phyloP scores from a whole-genome alignment of 1,140 invertebrate genomes.

The Drosophila carrolli region DNA sequence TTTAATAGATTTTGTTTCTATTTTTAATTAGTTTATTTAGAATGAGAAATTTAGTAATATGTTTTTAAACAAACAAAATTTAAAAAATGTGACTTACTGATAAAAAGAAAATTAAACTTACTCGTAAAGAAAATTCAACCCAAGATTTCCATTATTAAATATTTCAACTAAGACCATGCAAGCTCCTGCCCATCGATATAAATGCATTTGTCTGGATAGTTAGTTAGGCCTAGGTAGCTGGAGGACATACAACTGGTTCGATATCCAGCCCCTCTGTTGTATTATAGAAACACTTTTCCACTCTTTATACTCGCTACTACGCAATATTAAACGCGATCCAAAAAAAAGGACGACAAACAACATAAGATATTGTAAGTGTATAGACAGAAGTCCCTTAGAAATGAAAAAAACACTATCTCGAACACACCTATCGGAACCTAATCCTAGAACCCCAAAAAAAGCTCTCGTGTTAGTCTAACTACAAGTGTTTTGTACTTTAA shows the following conservation, averaged over 20 bases:
- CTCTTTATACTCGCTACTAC: slow-evolving; percentile 76
- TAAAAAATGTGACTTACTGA: too few relatives aligned
- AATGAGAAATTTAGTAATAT: too few relatives aligned
- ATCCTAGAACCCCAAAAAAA: slow-evolving; percentile 27
- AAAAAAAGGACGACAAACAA: background rate
- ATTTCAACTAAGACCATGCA: slow-evolving; percentile 5
- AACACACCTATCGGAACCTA: slow-evolving; percentile 22
- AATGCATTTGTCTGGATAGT: slow-evolving; percentile 49
- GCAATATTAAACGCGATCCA: slow-evolving; percentile 49
- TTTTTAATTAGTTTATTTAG: too few relatives aligned
- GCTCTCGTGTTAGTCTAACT: slow-evolving; percentile 79
- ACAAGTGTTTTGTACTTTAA: slow-evolving; percentile 78
- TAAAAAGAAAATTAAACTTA: too few relatives aligned
- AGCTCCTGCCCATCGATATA: slow-evolving; percentile 15
- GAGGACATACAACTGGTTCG: slow-evolving; percentile 27
- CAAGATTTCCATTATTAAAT: too few relatives aligned
- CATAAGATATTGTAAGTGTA: slow-evolving; percentile 65
- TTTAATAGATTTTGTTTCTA: too few relatives aligned
- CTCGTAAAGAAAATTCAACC: too few relatives aligned
- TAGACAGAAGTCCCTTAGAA: slow-evolving; percentile 48
- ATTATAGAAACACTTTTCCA: slow-evolving; percentile 77
- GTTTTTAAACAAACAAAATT: too few relatives aligned
- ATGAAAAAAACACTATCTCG: slow-evolving; percentile 11
- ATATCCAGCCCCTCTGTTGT: slow-evolving; percentile 59
- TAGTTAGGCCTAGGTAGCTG: slow-evolving; percentile 68